Conservation (phyloP, 2,797 vertebrate species). For the Falco rusticolus region DNA sequence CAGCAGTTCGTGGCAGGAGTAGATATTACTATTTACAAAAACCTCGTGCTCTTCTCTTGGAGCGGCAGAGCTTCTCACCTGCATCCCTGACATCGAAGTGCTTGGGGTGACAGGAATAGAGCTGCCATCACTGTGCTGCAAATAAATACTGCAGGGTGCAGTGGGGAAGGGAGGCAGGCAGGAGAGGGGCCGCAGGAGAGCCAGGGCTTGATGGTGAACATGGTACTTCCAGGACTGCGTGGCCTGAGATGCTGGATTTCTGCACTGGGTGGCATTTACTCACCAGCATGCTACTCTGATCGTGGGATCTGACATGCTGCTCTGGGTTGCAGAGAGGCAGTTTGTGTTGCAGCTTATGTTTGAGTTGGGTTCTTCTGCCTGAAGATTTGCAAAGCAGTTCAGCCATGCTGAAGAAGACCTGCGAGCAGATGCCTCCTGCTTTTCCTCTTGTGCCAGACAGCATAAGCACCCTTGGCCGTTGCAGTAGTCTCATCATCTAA, state of each 20-base stretch:
- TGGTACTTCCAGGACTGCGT: not conserved
- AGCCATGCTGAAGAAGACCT: not conserved
- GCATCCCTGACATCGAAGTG: not conserved
- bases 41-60: not conserved
- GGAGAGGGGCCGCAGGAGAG: not conserved
- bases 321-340: fast-evolving
- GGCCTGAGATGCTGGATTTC: not conserved
- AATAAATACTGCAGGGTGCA: not conserved
- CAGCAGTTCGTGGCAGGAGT: not conserved
- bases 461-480: not conserved
- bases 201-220: not conserved
- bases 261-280: not conserved
- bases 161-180: not conserved
- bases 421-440: not conserved
- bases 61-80: not conserved
- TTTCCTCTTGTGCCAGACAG: not conserved
- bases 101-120: not conserved
- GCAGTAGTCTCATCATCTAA: not conserved
- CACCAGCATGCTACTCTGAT: not conserved
- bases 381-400: not conserved
- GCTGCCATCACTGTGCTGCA: not conserved
- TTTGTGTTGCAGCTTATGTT: not conserved
- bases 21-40: not conserved
- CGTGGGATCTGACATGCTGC: not conserved
- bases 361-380: not conserved